Evolutionary conservation across 2,888 invertebrate species (phyloP).

Genomic region (Pyrrhia umbra): DNA sequence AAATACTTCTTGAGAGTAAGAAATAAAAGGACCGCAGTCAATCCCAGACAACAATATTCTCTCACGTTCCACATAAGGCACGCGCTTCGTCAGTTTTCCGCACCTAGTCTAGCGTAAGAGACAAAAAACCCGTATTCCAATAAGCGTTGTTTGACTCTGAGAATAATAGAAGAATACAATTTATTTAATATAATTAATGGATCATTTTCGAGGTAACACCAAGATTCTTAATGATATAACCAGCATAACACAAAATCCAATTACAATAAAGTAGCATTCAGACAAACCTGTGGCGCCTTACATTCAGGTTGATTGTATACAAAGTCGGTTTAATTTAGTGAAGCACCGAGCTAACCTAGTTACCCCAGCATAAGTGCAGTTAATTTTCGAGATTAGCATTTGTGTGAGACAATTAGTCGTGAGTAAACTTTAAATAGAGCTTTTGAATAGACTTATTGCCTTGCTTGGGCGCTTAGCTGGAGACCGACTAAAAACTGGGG

Average conservation of each 20-base stretch:
- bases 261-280: conserved; percentile 23
- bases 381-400: conserved; percentile 74
- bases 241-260: conserved; percentile 12
- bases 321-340: conserved; percentile 65
- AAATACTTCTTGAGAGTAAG: too few relatives aligned
- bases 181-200: conserved; percentile 2
- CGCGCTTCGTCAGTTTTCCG: conserved; percentile 2
- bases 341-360: conserved; percentile 66
- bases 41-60: conserved; percentile 20
- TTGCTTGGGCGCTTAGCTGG: conserved; percentile 52
- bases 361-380: conserved; percentile 70
- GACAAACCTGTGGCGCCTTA: conserved; percentile 45
- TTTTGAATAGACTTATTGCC: conserved; percentile 67
- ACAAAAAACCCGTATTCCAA: conserved; percentile 10
- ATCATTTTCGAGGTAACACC: conserved; percentile 4
- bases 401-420: conserved; percentile 70
- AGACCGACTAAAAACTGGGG: conserved; percentile 58
- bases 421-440: conserved; percentile 72
- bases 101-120: background rate
- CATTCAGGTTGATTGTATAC: conserved; percentile 52
- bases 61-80: conserved; percentile 13
- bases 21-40: conserved; percentile 9
- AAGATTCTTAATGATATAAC: conserved; percentile 3
- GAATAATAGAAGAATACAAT: conserved; percentile 7
- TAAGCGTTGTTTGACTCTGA: conserved; percentile 4